phyloP scores from a whole-genome alignment of 2,113 vertebrate genomes.

The Centrocercus urophasianus region DNA sequence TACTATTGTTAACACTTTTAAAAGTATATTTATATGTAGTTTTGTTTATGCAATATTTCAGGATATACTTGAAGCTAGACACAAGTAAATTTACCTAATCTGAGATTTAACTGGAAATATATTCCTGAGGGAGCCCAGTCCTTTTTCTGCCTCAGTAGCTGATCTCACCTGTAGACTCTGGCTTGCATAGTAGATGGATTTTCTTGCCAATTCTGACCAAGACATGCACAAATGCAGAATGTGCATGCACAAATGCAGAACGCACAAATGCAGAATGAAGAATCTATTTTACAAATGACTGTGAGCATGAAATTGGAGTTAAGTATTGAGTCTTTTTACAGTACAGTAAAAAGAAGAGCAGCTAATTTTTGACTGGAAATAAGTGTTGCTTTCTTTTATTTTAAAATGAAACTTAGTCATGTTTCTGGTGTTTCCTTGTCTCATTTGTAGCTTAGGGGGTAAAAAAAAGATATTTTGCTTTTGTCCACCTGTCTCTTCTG shows the following conservation, averaged over 20 bases:
- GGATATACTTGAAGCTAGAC: not conserved
- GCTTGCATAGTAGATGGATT: not conserved
- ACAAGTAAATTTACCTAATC: not conserved
- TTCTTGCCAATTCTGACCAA: not conserved
- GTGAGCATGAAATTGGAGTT: not conserved
- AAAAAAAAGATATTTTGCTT: not conserved
- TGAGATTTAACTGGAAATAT: not conserved
- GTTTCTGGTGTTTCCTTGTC: not conserved
- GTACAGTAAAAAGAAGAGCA: not conserved
- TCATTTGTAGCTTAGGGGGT: not conserved
- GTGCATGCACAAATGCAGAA: too few relatives aligned
- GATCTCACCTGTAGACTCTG: accelerated
- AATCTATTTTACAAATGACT: not conserved
- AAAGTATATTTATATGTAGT: not conserved
- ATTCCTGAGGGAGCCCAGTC: not conserved
- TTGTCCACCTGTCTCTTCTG: not conserved
- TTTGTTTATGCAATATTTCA: not conserved
- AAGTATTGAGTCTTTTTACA: not conserved
- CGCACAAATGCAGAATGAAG: not conserved
- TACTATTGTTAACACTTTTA: not conserved
- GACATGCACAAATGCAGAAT: not conserved
- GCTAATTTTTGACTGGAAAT: not conserved
- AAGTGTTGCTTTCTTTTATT: not conserved
- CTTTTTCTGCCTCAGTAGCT: not conserved
- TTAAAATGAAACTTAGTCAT: not conserved